Percentiles rank a stretch among this genome's conserved stretches.
Conservation (phyloP, 2,888 invertebrate species). For the Dioctria linearis region DNA sequence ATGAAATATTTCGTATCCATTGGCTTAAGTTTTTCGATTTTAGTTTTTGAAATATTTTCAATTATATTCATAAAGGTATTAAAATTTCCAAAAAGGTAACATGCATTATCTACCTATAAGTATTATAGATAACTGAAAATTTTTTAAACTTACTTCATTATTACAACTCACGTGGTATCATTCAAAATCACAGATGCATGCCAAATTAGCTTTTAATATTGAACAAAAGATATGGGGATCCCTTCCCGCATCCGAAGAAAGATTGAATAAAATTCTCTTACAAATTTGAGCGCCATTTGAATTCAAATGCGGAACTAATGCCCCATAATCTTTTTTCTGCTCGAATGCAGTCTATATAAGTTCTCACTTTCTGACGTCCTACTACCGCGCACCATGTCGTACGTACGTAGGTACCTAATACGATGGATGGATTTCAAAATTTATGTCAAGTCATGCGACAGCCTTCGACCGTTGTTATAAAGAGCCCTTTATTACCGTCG, state of each 20-base stretch:
- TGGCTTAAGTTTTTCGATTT: no score
- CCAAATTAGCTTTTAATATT: slow-evolving; percentile 51
- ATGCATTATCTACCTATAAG: no score
- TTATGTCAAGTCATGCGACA: slow-evolving; percentile 54
- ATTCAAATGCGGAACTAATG: slow-evolving; percentile 55
- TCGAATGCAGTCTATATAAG: neutral
- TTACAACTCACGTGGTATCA: slow-evolving; percentile 43
- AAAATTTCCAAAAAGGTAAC: no score
- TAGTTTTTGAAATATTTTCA: no score
- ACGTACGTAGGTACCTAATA: no score
- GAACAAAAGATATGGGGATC: slow-evolving; percentile 12
- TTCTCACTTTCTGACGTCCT: slow-evolving; percentile 38
- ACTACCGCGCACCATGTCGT: neutral
- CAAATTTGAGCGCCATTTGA: slow-evolving; percentile 50
- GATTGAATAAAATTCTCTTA: neutral
- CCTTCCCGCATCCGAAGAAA: neutral
- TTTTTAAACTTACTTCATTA: slow-evolving; percentile 38
- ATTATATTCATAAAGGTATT: no score
- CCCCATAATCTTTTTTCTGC: slow-evolving; percentile 43
- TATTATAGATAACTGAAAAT: neutral
- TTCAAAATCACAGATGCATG: slow-evolving; percentile 54
- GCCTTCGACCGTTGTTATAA: neutral
- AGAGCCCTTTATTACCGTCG: neutral
- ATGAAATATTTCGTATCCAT: no score
- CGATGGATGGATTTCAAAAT: slow-evolving; percentile 17